Conservation (phyloP, 2,113 vertebrate species). For the Tyto alba region DNA sequence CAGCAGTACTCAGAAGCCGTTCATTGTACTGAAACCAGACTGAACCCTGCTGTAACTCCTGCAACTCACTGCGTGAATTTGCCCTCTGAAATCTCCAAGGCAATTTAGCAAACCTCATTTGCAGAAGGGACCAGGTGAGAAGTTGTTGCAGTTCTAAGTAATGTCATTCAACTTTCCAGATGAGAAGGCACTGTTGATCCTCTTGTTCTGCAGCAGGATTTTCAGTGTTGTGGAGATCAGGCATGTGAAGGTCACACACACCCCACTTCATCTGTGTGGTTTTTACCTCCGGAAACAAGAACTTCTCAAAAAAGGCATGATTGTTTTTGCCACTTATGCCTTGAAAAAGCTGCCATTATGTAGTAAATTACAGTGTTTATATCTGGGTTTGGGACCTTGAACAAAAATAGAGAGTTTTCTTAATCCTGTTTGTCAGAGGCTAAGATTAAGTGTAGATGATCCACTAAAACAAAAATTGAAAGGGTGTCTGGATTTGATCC, state of each 20-base stretch:
- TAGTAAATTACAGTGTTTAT: slow-evolving; percentile 52
- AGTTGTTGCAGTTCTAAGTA: background rate
- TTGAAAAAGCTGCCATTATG: background rate
- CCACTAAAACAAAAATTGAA: slow-evolving; percentile 10
- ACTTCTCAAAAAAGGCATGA: background rate
- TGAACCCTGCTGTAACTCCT: background rate
- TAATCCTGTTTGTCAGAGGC: slow-evolving; percentile 42
- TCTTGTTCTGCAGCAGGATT: background rate
- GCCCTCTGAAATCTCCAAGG: background rate
- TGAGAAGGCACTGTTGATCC: background rate
- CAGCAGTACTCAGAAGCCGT: background rate
- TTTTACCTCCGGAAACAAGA: background rate
- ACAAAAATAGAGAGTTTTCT: slow-evolving; percentile 38
- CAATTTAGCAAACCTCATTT: background rate
- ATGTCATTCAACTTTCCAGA: background rate
- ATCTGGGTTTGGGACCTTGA: background rate
- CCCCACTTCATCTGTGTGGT: background rate
- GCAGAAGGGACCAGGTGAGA: background rate
- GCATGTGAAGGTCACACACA: background rate
- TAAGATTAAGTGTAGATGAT: background rate
- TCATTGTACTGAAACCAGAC: background rate
- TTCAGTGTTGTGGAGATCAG: background rate
- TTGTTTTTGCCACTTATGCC: background rate
- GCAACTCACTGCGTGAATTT: background rate
- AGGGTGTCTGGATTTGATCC: slow-evolving; percentile 13